phyloP scores from a whole-genome alignment of 2,797 vertebrate genomes.

The Echiichthys vipera region DNA sequence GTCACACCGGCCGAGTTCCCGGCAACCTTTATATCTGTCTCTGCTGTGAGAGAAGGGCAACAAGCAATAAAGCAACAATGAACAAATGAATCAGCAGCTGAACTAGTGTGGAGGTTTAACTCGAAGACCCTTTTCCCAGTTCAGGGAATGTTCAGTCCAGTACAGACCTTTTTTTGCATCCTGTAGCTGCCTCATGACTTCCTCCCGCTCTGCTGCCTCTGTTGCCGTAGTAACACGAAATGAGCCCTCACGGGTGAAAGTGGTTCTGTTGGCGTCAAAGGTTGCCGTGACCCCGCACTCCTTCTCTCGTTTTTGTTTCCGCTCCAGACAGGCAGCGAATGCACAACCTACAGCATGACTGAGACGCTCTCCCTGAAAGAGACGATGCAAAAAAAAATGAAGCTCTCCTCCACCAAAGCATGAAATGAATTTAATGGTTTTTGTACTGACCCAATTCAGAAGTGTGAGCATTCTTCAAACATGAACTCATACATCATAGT shows the following conservation, averaged over 20 bases:
- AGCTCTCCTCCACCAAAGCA: rapidly evolving
- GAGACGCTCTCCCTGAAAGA: constrained; percentile 92
- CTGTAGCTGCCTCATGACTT: constrained; percentile 96
- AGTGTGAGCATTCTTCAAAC: not conserved
- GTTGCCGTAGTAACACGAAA: constrained; percentile 97
- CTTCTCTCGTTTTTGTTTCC: constrained; percentile 98
- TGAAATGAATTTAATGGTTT: not conserved
- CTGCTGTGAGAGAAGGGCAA: constrained; percentile 68
- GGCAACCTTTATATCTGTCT: constrained; percentile 84
- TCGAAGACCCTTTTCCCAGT: not conserved
- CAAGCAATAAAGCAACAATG: not conserved
- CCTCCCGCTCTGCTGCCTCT: constrained; percentile 96
- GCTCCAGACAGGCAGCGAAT: constrained; percentile 96
- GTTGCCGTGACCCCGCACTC: constrained; percentile 99
- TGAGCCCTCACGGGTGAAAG: constrained; percentile 97
- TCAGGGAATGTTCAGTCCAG: not conserved
- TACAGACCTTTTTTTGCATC: constrained; percentile 92
- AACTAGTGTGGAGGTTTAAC: not conserved
- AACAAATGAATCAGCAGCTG: not conserved
- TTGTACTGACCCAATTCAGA: too few relatives aligned
- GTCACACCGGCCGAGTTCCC: constrained; percentile 72
- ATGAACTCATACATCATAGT: not conserved
- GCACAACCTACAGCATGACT: constrained; percentile 98
- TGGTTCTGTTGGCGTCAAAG: constrained; percentile 97
- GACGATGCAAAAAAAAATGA: not conserved